A percentile compares a stretch with the other conserved stretches of the same genome.
Conservation (phyloP, 2,888 invertebrate genomes). For the Eupithecia dodoneata region DNA sequence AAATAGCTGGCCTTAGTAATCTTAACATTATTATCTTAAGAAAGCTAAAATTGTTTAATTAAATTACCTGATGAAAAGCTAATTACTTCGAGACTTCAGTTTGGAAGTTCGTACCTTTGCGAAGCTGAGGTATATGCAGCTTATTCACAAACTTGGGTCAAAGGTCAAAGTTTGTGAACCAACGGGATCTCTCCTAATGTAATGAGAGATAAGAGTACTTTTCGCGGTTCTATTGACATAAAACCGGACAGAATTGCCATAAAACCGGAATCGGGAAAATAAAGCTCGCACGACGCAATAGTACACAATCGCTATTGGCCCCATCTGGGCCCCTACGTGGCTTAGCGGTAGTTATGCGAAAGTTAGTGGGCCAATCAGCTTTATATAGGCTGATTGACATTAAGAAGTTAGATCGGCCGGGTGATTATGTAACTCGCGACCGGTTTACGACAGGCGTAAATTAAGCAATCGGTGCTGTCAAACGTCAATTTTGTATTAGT, state of each 20-base stretch:
- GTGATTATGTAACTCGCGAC: too few relatives aligned
- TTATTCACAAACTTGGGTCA: background rate
- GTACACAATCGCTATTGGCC: too few relatives aligned
- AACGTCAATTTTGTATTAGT: too few relatives aligned
- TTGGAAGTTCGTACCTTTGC: slow-evolving; percentile 33
- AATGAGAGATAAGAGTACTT: background rate
- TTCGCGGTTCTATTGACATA: background rate
- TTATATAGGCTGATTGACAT: too few relatives aligned
- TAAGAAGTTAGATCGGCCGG: too few relatives aligned
- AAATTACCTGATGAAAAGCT: slow-evolving; percentile 48
- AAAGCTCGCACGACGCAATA: too few relatives aligned
- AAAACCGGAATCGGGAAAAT: too few relatives aligned
- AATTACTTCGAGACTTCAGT: slow-evolving; percentile 50
- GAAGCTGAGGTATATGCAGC: background rate
- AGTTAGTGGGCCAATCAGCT: too few relatives aligned
- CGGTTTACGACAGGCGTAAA: too few relatives aligned
- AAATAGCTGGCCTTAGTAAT: slow-evolving; percentile 7
- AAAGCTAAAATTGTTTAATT: slow-evolving; percentile 50
- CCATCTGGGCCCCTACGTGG: too few relatives aligned
- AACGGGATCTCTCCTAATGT: background rate
- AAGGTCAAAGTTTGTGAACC: background rate
- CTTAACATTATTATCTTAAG: slow-evolving; percentile 46
- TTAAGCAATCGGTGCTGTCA: too few relatives aligned
- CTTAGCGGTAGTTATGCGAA: too few relatives aligned
- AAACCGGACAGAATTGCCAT: background rate